Conservation (phyloP, 2,888 invertebrate species). For the Himalopsyche japonica region DNA sequence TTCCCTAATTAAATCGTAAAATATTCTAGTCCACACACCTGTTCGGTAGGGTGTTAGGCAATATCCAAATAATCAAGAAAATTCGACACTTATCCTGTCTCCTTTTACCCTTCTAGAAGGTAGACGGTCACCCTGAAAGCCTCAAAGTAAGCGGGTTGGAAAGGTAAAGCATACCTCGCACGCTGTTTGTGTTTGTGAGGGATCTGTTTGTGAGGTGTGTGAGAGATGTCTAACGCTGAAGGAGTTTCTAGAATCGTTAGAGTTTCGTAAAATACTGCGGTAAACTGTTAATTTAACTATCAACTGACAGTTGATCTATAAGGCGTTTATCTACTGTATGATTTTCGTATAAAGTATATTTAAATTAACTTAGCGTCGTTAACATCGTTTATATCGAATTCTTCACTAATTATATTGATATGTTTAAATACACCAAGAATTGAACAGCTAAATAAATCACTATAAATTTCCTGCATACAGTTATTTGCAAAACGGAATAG, state of each 20-base stretch:
- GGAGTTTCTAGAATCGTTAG: neutral
- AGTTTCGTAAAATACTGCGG: neutral
- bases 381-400: too few relatives aligned
- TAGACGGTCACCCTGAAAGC: neutral
- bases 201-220: neutral
- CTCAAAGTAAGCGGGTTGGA: neutral
- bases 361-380: too few relatives aligned
- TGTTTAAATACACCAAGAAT: too few relatives aligned
- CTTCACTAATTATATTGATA: too few relatives aligned
- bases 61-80: neutral
- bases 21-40: neutral
- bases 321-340: neutral
- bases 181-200: neutral
- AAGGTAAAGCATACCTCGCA: neutral
- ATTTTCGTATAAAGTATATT: neutral
- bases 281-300: neutral
- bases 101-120: neutral
- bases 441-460: too few relatives aligned
- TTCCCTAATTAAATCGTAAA: neutral
- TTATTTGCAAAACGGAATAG: too few relatives aligned
- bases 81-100: neutral
- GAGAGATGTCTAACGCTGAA: neutral
- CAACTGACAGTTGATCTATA: neutral
- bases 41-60: neutral
- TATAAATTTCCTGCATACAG: too few relatives aligned